Conservation (phyloP, 2,797 vertebrate genomes). For the Gymnothorax reevesii region DNA sequence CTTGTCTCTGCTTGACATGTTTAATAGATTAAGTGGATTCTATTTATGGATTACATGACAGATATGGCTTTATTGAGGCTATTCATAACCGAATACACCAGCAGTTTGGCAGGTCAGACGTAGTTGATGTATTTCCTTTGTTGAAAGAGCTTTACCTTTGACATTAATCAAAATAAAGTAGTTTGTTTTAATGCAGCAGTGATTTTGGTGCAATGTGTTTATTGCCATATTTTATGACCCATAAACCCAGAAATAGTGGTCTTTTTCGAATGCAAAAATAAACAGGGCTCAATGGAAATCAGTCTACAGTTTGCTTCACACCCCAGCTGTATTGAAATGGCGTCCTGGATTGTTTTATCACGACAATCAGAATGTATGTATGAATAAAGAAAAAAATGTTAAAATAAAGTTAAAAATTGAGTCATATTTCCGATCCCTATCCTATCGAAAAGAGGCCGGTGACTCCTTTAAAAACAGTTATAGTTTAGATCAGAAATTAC, state of each 20-base stretch:
- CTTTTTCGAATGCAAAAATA: conserved; percentile 52
- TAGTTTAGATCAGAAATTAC: too few species aligned
- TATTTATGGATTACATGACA: conserved; percentile 67
- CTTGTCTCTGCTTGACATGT: conserved; percentile 58
- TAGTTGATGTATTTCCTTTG: conserved; percentile 68
- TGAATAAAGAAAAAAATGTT: too few species aligned
- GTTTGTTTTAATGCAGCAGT: conserved; percentile 58
- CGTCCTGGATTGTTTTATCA: background rate
- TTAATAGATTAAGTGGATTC: conserved; percentile 55
- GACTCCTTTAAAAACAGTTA: background rate
- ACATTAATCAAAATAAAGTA: conserved; percentile 56
- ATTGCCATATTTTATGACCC: conserved; percentile 63
- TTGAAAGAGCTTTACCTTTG: conserved; percentile 63
- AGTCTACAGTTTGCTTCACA: background rate
- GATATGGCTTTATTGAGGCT: conserved; percentile 65
- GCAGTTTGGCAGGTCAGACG: conserved; percentile 70
- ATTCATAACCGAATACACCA: conserved; percentile 67
- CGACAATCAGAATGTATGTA: background rate
- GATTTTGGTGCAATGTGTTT: conserved; percentile 47
- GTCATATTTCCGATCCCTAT: background rate
- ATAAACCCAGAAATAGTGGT: conserved; percentile 62
- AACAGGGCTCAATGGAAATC: background rate
- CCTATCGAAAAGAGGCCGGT: background rate
- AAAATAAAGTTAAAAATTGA: background rate
- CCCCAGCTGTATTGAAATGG: background rate